These are phyloP conservation scores for Lepeophtheirus salmonis DNA, from an alignment of 1,140 invertebrate genomes.

Conservation along the genomic window DNA sequence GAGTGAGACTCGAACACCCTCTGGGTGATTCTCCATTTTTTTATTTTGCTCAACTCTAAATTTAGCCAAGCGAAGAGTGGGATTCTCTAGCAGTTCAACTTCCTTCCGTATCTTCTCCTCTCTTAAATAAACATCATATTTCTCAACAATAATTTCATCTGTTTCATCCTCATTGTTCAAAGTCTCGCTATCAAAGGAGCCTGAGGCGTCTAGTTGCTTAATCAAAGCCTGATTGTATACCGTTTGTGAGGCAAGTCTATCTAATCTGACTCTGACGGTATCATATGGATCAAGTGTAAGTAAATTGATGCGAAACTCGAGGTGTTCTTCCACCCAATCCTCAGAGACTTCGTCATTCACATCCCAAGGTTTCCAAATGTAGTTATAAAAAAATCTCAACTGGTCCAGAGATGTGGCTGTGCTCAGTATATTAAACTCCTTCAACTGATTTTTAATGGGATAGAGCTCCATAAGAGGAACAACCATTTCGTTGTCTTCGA, in stretches of 20 bases:
- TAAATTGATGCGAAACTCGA: conserved; percentile 33
- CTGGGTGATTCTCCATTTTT: neutral
- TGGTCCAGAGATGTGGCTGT: conserved; percentile 29
- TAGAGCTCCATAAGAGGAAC: conserved; percentile 37
- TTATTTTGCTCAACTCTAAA: neutral
- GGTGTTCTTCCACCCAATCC: conserved; percentile 36
- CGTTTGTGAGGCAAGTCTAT: neutral
- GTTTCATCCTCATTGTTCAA: neutral
- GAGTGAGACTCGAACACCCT: neutral
- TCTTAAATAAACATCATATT: neutral
- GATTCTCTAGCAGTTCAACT: neutral
- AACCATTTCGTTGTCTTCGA: conserved; percentile 35
- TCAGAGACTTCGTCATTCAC: conserved; percentile 35
- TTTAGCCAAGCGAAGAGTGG: neutral
- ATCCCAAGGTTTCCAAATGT: conserved; percentile 44
- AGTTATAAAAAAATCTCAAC: conserved; percentile 37
- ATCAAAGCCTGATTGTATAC: neutral
- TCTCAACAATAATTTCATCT: neutral
- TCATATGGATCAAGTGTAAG: neutral
- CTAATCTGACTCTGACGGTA: neutral
- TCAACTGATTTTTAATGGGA: conserved; percentile 30
- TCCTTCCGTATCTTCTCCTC: neutral
- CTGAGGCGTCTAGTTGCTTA: too few relatives aligned
- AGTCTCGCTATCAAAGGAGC: too few relatives aligned
- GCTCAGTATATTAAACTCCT: conserved; percentile 32